Evolutionary conservation across 2,113 vertebrate species (phyloP).

Genomic region (Spea bombifrons): DNA sequence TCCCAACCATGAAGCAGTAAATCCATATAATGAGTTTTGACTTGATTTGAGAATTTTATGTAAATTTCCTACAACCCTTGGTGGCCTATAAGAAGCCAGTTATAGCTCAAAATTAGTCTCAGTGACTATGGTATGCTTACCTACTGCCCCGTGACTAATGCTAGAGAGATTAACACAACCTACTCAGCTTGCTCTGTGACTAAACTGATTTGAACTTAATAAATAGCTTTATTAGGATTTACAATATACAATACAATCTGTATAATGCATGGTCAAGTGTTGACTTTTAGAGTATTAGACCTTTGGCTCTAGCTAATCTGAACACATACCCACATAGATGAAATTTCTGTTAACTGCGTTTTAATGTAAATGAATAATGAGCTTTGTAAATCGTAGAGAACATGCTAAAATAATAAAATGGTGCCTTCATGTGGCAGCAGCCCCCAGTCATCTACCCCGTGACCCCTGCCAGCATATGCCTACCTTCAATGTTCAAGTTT

Average conservation of each 20-base stretch:
- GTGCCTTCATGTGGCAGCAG: too few relatives aligned
- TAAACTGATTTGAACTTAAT: constrained; percentile 39
- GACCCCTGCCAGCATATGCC: too few relatives aligned
- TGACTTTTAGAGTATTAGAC: constrained; percentile 21
- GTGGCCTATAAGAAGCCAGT: background rate
- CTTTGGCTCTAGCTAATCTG: background rate
- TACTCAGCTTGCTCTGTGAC: constrained; percentile 14
- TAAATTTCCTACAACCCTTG: constrained; percentile 29
- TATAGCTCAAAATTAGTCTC: constrained; percentile 28
- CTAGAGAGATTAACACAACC: constrained; percentile 23
- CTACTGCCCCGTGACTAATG: constrained; percentile 37
- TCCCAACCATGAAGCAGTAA: constrained; percentile 34
- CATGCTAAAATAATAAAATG: too few relatives aligned
- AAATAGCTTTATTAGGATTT: constrained; percentile 31
- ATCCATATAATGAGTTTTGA: constrained; percentile 40
- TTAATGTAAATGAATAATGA: too few relatives aligned
- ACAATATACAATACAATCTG: constrained; percentile 31
- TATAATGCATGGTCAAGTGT: constrained; percentile 34
- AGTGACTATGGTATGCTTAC: constrained; percentile 8
- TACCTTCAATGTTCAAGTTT: too few relatives aligned
- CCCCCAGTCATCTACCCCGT: too few relatives aligned
- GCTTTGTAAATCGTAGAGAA: too few relatives aligned
- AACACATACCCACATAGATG: too few relatives aligned
- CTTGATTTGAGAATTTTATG: constrained; percentile 34
- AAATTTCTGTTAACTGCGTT: too few relatives aligned